phyloP scores from a whole-genome alignment of 1,140 invertebrate species.

The Eriocheir sinensis region DNA sequence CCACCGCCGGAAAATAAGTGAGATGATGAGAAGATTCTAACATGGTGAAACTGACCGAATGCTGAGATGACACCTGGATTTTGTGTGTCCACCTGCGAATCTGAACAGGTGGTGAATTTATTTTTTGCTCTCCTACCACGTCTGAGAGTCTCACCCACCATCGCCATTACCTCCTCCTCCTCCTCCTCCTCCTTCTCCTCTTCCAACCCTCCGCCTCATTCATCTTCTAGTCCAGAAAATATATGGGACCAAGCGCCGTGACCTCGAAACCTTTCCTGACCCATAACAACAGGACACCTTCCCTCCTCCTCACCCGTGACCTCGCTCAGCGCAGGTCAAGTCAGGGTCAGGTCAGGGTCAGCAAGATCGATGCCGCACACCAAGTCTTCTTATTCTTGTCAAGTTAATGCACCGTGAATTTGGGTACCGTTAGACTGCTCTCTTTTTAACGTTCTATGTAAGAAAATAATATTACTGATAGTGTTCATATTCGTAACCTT shows the following conservation, averaged over 20 bases:
- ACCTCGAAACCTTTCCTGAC: background rate
- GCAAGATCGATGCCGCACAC: no score
- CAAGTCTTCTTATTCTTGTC: no score
- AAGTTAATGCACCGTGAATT: no score
- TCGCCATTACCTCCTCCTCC: background rate
- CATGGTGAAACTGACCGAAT: background rate
- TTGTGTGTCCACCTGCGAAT: slow-evolving; percentile 3
- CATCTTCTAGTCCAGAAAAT: no score
- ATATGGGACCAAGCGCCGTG: background rate
- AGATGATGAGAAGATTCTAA: background rate
- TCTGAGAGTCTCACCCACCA: no score
- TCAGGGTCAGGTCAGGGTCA: background rate
- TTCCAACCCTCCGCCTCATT: no score
- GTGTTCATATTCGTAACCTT: no score
- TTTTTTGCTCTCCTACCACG: background rate
- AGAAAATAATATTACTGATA: no score
- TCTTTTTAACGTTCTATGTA: no score
- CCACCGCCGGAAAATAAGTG: background rate
- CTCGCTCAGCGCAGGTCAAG: background rate
- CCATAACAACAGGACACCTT: background rate
- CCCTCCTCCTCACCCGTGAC: background rate
- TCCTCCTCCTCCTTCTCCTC: background rate
- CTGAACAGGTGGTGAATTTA: background rate
- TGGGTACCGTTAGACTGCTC: no score
- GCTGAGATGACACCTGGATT: background rate